Percentiles rank a stretch among this genome's conserved stretches.
phyloP scores from a whole-genome alignment of 1,140 invertebrate genomes.

The Zaprionus tsacasi region DNA sequence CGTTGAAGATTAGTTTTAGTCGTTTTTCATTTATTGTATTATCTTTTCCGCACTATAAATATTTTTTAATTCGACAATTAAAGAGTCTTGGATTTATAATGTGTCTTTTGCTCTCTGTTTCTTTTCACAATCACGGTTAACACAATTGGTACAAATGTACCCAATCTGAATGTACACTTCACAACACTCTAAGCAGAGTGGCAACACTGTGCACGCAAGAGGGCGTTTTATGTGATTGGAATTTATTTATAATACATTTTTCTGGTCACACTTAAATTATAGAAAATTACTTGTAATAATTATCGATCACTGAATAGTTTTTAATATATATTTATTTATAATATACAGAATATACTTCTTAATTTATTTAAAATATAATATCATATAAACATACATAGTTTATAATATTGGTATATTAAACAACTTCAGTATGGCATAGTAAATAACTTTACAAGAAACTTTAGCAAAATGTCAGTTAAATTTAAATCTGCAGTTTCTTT shows the following conservation, averaged over 20 bases:
- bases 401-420: neutral
- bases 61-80: constrained; percentile 16
- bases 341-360: neutral
- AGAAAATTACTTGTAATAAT: neutral
- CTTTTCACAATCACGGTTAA: constrained; percentile 22
- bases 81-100: constrained; percentile 8
- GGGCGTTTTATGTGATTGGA: neutral
- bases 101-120: constrained; percentile 19
- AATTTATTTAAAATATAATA: neutral
- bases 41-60: constrained; percentile 25
- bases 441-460: too few relatives aligned
- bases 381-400: neutral
- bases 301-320: neutral
- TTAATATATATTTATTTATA: too few relatives aligned
- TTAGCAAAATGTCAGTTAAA: neutral
- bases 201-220: constrained; percentile 4
- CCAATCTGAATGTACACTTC: constrained; percentile 2
- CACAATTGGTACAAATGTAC: constrained; percentile 32
- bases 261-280: neutral
- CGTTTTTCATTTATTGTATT: constrained; percentile 25
- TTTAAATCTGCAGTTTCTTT: neutral
- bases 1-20: neutral
- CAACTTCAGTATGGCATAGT: too few relatives aligned
- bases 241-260: neutral
- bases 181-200: constrained; percentile 6